Percentiles rank a stretch among this genome's conserved stretches.
phyloP scores from a whole-genome alignment of 2,797 vertebrate species.

The Otolemur crassicaudatus region DNA sequence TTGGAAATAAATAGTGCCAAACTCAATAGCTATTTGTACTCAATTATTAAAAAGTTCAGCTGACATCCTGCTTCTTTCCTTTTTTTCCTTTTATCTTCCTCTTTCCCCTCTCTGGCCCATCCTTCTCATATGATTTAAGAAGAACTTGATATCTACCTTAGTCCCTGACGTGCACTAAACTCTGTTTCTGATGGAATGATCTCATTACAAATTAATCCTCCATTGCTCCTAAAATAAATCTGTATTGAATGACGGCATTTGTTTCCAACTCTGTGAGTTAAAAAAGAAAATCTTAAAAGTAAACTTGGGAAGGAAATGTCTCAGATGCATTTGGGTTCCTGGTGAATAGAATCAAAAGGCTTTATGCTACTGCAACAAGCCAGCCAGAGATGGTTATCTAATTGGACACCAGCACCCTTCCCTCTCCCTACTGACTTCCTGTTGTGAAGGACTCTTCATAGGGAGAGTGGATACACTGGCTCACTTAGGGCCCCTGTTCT shows the following conservation, averaged over 20 bases:
- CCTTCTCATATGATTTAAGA: slow-evolving; percentile 7
- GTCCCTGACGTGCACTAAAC: slow-evolving; percentile 56
- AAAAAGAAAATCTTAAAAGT: slow-evolving; percentile 60
- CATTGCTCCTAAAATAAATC: slow-evolving; percentile 78
- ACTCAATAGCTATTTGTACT: slow-evolving; percentile 64
- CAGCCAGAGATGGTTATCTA: slow-evolving; percentile 42
- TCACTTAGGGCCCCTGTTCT: slow-evolving; percentile 54
- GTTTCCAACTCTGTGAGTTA: slow-evolving; percentile 67
- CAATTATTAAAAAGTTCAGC: slow-evolving; percentile 71
- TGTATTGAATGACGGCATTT: slow-evolving; percentile 67
- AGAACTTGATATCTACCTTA: slow-evolving; percentile 13
- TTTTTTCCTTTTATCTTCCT: neutral
- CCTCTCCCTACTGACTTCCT: slow-evolving; percentile 12
- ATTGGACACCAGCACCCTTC: neutral
- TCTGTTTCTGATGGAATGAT: slow-evolving; percentile 65
- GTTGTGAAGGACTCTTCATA: neutral
- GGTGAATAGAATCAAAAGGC: slow-evolving; percentile 46
- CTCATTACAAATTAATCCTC: slow-evolving; percentile 80
- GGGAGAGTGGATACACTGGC: neutral
- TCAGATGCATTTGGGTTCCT: slow-evolving; percentile 44
- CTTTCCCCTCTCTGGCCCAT: neutral
- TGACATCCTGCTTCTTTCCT: slow-evolving; percentile 62
- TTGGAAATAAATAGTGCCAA: slow-evolving; percentile 53
- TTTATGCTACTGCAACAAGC: neutral
- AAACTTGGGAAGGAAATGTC: slow-evolving; percentile 79